phyloP scores from a whole-genome alignment of 2,888 invertebrate species.

The Drosophila multiciliata region DNA sequence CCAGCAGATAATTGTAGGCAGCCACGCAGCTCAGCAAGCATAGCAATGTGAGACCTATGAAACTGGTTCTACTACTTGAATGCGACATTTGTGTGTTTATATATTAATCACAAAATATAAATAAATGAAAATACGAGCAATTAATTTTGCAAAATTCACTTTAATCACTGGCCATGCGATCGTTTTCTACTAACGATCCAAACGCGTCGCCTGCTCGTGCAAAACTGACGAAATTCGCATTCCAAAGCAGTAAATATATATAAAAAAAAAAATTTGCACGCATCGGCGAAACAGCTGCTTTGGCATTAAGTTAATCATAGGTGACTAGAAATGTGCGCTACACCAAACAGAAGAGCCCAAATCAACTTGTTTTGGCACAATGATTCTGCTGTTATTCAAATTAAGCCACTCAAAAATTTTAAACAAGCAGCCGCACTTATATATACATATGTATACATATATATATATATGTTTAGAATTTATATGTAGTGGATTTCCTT shows the following conservation, averaged over 20 bases:
- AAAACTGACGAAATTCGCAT: conserved; percentile 35
- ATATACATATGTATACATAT: no score
- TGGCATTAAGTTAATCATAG: not conserved
- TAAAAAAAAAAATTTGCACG: not conserved
- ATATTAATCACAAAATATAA: conserved; percentile 2
- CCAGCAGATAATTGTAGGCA: conserved; percentile 68
- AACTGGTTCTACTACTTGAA: conserved; percentile 45
- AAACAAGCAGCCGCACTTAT: not conserved
- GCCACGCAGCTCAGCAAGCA: conserved; percentile 53
- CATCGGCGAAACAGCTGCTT: not conserved
- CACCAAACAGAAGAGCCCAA: not conserved
- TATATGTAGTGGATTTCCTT: not conserved
- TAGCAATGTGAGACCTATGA: conserved; percentile 39
- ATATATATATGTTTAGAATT: not conserved
- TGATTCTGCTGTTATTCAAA: conserved; percentile 3
- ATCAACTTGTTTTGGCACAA: not conserved
- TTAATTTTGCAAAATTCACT: conserved; percentile 6
- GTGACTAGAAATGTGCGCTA: conserved; percentile 3
- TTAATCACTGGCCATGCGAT: not conserved
- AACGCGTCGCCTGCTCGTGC: conserved; percentile 9
- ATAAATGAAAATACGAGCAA: conserved; percentile 2
- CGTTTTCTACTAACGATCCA: not conserved
- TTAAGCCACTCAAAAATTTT: not conserved
- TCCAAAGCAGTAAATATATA: conserved; percentile 11
- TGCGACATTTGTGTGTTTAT: conserved; percentile 34